Evolutionary conservation across 2,888 invertebrate species (phyloP), one percentile per base, ranked within the genome.

Genomic region (Phyllotreta cruciferae): DNA sequence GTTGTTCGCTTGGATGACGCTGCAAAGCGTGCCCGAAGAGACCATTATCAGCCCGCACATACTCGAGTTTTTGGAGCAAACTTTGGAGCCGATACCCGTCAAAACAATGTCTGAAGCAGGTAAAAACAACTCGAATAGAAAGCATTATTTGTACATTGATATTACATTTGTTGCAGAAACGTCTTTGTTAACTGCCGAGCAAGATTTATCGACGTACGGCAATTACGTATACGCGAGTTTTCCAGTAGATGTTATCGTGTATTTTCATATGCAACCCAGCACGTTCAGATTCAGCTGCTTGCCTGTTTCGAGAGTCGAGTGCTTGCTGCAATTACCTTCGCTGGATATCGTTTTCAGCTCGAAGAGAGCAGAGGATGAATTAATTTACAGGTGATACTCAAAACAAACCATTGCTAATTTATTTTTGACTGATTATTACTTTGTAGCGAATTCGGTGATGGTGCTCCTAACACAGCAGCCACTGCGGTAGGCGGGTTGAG

Each of bases 181-280:
- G 0, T 75, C 77, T 3, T 64, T 77, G n/a, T 65, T 77, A 45
- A 71, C 76, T 0, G 82, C 77, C 0, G 85, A 82, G 76, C 83
- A 84, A 74, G 87, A 85, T 71, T 79, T 83, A n/a, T 83, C 86
- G 39, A 86, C 88, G 69, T 88, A 89, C 74, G 90, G 89, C 0
- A 90, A 90, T 81, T 93, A 92, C 77, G 92, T 91, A 70, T 94
- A 94, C 79, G 92, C 94, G 39, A 95, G 96, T 58, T 98, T 99
- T 81, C 98, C 98, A 0, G 97, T 99, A 0, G 98, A 99, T 82
- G 97, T 99, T 24, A 94, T 99, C 72, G 97, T 99, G 44, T 97
- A 97, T 82, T 94, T 99, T 83, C 94, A 96, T 81, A 97, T 98
- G 90, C 96, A 98, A 80, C 97, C 98, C 0, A 96, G 96, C 60